These are phyloP conservation scores for Xanthorhoe spadicearia DNA, from an alignment of 2,888 invertebrate species.

Conservation along the genomic window DNA sequence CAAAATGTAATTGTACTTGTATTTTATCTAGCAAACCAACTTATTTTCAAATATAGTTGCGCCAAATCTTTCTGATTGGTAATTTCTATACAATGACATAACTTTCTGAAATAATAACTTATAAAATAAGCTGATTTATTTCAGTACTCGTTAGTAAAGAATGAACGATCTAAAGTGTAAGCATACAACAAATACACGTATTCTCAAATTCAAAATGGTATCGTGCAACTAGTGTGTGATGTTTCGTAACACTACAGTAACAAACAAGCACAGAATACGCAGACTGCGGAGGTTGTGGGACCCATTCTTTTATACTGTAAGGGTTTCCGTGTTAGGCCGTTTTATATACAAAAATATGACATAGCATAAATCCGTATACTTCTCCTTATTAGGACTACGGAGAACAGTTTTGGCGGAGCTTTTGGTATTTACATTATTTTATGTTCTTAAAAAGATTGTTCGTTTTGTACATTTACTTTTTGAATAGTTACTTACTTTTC, in stretches of 20 bases:
- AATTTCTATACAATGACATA: no score
- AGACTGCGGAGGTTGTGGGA: constrained; percentile 41
- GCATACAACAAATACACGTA: no score
- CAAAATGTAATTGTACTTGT: no score
- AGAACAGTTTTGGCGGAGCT: background rate
- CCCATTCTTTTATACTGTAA: constrained; percentile 45
- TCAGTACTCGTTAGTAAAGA: no score
- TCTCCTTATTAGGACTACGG: background rate
- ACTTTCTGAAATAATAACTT: no score
- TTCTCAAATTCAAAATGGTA: background rate
- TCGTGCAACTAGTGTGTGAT: background rate
- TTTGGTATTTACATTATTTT: background rate
- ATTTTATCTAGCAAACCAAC: no score
- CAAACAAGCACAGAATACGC: background rate
- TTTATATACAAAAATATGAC: constrained; percentile 14
- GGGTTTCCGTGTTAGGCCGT: constrained; percentile 10
- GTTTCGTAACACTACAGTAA: background rate
- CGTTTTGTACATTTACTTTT: no score
- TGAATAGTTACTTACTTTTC: no score
- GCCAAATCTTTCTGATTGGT: no score
- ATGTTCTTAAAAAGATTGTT: background rate
- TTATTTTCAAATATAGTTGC: no score
- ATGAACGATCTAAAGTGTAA: no score
- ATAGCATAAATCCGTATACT: background rate
- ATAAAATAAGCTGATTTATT: no score